Evolutionary conservation across 2,888 invertebrate genomes (phyloP).

Genomic region (Diarsia brunnea): DNA sequence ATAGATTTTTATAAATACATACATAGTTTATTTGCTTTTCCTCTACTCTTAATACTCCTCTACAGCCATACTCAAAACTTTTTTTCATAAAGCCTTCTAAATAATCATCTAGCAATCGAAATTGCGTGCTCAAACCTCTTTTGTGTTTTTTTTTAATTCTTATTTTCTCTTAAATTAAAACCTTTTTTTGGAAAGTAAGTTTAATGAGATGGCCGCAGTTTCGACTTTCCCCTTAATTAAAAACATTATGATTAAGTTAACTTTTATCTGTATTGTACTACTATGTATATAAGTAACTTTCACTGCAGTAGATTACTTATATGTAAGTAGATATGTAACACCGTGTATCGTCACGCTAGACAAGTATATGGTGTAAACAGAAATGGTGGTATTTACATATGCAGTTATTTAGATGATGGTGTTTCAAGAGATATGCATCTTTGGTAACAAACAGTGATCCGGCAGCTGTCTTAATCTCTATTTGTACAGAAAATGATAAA

Average conservation of each 20-base stretch:
- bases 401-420: not conserved
- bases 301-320: constrained; percentile 35
- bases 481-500: too few species aligned
- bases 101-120: not conserved
- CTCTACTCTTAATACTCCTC: too few species aligned
- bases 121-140: not conserved
- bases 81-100: not conserved
- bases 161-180: not conserved
- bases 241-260: constrained; percentile 26
- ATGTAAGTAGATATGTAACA: constrained; percentile 33
- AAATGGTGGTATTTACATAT: not conserved
- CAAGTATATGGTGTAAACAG: constrained; percentile 48
- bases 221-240: constrained; percentile 55
- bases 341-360: constrained; percentile 46
- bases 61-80: too few species aligned
- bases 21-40: too few species aligned
- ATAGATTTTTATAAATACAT: too few species aligned
- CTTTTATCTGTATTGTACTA: constrained; percentile 42
- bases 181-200: constrained; percentile 21
- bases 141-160: too few species aligned
- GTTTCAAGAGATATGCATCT: constrained; percentile 12
- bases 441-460: not conserved
- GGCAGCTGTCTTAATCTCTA: too few species aligned
- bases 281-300: constrained; percentile 44
- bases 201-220: not conserved